Base-by-base conservation (phyloP, 2,113 vertebrate species). In the Egretta garzetta region DNA sequence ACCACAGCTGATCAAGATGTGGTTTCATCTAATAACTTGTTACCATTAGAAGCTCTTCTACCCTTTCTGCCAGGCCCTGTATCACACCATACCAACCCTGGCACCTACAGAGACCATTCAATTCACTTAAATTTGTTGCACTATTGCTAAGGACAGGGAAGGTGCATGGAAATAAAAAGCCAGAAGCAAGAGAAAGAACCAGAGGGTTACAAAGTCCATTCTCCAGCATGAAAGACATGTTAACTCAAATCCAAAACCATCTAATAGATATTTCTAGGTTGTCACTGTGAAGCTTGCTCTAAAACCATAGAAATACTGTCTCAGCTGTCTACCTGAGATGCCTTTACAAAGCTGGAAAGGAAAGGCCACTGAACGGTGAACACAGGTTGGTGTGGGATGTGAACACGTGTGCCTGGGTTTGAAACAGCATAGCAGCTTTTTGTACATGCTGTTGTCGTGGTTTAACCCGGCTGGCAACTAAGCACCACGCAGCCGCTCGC, bases 341-440 rank as follows among this genome's bases (percentile, higher is more conserved):
- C n/a, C 47, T 13, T 18, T 28, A 32, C 4, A 50, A 59, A 21
- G 6, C 16, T 15, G 14, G 11, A 62, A 67, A 27, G 16, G 8
- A 49, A 66, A 80, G 24, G 39, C 21, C 22, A 20, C 35, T 19
- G 17, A 67, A 49, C 55, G 74, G 23, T 2, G 16, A 70, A 32
- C 0, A 0, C 3, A 19, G 2, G n/a, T 8, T 70, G 30, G 45
- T 20, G 3, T 5, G 14, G 41, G 28, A 56, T 33, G 59, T 6
- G 17, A 39, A 24, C 15, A 10, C 0, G 0, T 1, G 18, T 32
- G 59, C 47, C n/a, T 17, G 39, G 16, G 12, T 47, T 91, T 27
- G 52, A 22, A 30, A 5, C 55, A 70, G 26, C 14, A 53, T 14
- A 53, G 43, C 49, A 43, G 9, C 12, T 63, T 24, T 67, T 64